phyloP scores from a whole-genome alignment of 2,113 vertebrate genomes.

The Nibea albiflora region DNA sequence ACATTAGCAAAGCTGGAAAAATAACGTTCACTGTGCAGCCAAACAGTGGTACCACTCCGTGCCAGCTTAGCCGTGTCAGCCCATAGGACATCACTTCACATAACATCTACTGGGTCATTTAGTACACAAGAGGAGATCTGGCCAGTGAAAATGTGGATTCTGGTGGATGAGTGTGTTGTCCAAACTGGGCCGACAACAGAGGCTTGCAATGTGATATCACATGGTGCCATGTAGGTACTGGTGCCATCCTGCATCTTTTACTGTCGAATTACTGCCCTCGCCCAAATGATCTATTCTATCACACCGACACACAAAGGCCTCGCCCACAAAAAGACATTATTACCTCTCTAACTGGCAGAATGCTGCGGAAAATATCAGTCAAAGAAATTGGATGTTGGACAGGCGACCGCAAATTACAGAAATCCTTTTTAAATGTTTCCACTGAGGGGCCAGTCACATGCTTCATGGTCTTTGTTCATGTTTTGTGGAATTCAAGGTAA shows the following conservation, averaged over 20 bases:
- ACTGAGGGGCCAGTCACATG: background rate
- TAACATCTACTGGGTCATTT: slow-evolving; percentile 51
- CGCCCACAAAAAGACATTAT: slow-evolving; percentile 13
- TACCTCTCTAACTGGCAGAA: slow-evolving; percentile 13
- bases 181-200: slow-evolving; percentile 31
- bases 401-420: background rate
- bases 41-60: slow-evolving; percentile 1
- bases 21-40: slow-evolving; percentile 47
- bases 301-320: slow-evolving; percentile 34
- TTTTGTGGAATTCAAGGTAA: background rate
- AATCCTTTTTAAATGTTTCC: slow-evolving; percentile 5
- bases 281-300: slow-evolving; percentile 37
- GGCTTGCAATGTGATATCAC: slow-evolving; percentile 33
- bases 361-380: background rate
- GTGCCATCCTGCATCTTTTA: slow-evolving; percentile 46
- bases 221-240: slow-evolving; percentile 15
- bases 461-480: background rate
- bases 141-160: slow-evolving; percentile 23
- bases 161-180: slow-evolving; percentile 22
- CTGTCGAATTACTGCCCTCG: slow-evolving; percentile 46
- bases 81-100: slow-evolving; percentile 51
- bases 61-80: slow-evolving; percentile 49
- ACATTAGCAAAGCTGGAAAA: slow-evolving; percentile 41
- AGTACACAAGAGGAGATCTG: slow-evolving; percentile 38
- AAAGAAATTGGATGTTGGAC: slow-evolving; percentile 15